Percentiles rank a stretch among this genome's conserved stretches.
These are phyloP conservation scores for Drosophila macrothrix DNA, from an alignment of 2,888 invertebrate genomes.

Conservation along the genomic window DNA sequence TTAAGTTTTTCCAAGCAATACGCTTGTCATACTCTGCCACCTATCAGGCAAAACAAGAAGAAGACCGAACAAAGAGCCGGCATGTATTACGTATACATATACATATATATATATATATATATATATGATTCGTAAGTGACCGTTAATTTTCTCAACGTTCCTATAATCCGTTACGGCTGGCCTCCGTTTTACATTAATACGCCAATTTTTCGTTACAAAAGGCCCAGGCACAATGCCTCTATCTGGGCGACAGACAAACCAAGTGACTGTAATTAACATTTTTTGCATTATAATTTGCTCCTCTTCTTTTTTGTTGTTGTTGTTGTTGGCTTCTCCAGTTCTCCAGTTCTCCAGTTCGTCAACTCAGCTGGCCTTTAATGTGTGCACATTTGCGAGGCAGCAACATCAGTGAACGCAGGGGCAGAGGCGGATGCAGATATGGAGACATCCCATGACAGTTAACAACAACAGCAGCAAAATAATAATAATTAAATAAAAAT, in stretches of 20 bases:
- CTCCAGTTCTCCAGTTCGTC: conserved; percentile 39
- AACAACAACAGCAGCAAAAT: conserved; percentile 9
- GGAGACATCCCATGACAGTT: conserved; percentile 18
- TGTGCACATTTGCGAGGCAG: conserved; percentile 60
- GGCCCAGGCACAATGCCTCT: conserved; percentile 45
- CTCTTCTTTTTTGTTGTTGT: conserved; percentile 42
- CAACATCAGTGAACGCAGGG: conserved; percentile 20
- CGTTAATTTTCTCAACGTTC: conserved; percentile 65
- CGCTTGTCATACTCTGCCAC: conserved; percentile 60
- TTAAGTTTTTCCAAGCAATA: conserved; percentile 62
- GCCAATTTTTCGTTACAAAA: conserved; percentile 64
- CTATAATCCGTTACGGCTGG: conserved; percentile 76
- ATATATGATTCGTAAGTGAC: conserved; percentile 56
- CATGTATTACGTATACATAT: conserved; percentile 5
- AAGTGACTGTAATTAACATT: conserved; percentile 75
- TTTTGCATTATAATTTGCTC: conserved; percentile 76
- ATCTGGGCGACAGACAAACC: conserved; percentile 29
- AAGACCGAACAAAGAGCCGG: conserved; percentile 57
- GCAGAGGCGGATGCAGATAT: conserved; percentile 11
- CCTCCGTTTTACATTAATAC: conserved; percentile 68
- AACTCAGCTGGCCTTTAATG: conserved; percentile 64
- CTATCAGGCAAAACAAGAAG: conserved; percentile 17
- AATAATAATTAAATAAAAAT: conserved; percentile 27
- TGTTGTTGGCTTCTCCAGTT: conserved; percentile 40
- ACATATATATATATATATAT: not conserved